Base-by-base conservation (phyloP, 2,797 vertebrate genomes). In the Myoxocephalus aenaeus region DNA sequence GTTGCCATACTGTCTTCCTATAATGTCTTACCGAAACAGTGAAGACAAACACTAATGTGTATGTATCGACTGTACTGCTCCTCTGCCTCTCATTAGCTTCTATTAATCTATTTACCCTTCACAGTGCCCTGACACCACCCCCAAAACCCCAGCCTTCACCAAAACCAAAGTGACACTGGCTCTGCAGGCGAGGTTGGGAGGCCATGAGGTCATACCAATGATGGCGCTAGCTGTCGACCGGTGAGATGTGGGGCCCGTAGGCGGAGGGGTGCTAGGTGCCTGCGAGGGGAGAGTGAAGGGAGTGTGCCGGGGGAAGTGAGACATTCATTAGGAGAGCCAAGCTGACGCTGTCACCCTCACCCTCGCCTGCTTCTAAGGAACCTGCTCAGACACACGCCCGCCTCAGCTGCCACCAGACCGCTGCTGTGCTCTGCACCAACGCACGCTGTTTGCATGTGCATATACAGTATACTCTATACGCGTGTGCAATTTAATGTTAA, bases 261-360 rank as follows among this genome's bases (percentile, higher is more conserved):
- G 91, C 91, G 83, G 83, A 88, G 85, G 90, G 89, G 87, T 85
- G 90, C 90, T 88, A 88, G 90, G 87, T 93, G 92, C 90, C 93
- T 90, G 83, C 81, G 74, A 93, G 92, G 85, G 87, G 81, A 90
- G 90, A 91, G 90, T 91, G 87, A 92, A 91, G 87, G 82, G 84
- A 92, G 87, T 88, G 86, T 86, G 93, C 93, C 85, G 89, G 90
- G 83, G 92, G 92, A 93, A 93, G 93, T 93, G 94, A 96, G 93
- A 94, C 92, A 93, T 96, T 96, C 94, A 96, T 96, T 96, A 96
- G 94, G 90, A 90, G 92, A 96, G 94, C 93, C 93, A 93, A 96
- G 94, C 92, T 95, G 95, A 96, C 93, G 80, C 93, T 95, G 92
- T 95, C 94, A 94, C 87, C 90, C 87, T 90, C 80, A 79, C 85